Evolutionary conservation across 2,113 vertebrate genomes (phyloP), one percentile per base, ranked within the genome.

Genomic region (Heteronetta atricapilla): DNA sequence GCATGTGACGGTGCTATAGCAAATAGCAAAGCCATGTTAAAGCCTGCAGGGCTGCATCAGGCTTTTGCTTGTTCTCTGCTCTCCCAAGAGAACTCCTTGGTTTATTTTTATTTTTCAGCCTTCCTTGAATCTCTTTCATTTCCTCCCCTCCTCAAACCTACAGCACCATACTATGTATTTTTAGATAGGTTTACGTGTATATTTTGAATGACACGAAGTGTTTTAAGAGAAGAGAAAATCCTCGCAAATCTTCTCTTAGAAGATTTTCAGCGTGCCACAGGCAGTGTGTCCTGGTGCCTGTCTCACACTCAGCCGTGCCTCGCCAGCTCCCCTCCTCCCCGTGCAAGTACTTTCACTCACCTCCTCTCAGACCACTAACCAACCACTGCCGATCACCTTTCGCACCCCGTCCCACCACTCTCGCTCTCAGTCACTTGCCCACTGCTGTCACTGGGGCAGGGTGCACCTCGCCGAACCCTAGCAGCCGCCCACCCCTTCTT

Each of bases 41-140:
- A 75, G 20, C 34, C 62, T 89, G 69, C 42, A 69, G 36, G 50
- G 78, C 46, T 89, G 38, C 21, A 42, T 66, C 1, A 0, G 58
- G 63, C 77, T 90, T n/a, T 79, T 40, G 59, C 67, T 73, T 19
- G 52, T 78, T 74, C 76, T 92, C 56, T 77, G 7, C 59, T 87
- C 59, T 94, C 87, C 89, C 84, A 46, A 91, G 92, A 90, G 93
- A 38, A 80, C 38, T 58, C n/a, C 63, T 80, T 2, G 2, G 74
- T 93, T 93, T 96, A 95, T 94, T 91, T 95, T 94, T 87, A 53
- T 66, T 96, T 91, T 80, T 86, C 93, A 93, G 1, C 31, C 87
- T 91, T 89, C 87, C 82, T 81, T 93, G 68, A 94, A 86, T 83
- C 73, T 91, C 64, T 93, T 94, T 94, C 76, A 93, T 91, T 94